phyloP scores from a whole-genome alignment of 2,888 invertebrate genomes.

The Lathronympha strigana region DNA sequence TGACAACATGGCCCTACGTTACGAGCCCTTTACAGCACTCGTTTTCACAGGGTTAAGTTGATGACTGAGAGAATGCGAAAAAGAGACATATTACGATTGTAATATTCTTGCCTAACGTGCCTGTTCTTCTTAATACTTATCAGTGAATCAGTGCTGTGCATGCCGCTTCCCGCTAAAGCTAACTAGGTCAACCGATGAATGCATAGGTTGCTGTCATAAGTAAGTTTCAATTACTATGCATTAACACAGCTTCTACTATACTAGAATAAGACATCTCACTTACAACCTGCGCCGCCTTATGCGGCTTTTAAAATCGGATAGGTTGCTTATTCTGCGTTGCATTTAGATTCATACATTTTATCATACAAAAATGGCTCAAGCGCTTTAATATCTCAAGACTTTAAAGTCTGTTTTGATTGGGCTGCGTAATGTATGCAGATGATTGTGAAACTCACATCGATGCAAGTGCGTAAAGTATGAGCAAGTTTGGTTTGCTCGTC shows the following conservation, averaged over 20 bases:
- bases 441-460: slow-evolving; percentile 31
- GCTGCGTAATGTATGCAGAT: slow-evolving; percentile 20
- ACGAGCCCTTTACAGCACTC: too few relatives aligned
- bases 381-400: neutral
- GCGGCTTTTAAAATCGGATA: slow-evolving; percentile 33
- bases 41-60: too few relatives aligned
- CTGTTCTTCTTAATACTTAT: too few relatives aligned
- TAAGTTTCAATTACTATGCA: neutral
- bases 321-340: slow-evolving; percentile 27
- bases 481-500: slow-evolving; percentile 13
- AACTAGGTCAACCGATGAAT: too few relatives aligned
- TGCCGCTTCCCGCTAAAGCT: too few relatives aligned
- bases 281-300: slow-evolving; percentile 42
- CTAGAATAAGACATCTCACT: neutral
- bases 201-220: neutral
- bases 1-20: too few relatives aligned
- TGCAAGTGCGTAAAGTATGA: slow-evolving; percentile 22
- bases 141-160: too few relatives aligned
- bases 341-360: slow-evolving; percentile 26
- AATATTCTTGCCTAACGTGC: too few relatives aligned
- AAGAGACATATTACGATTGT: too few relatives aligned
- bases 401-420: neutral
- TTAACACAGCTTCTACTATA: neutral
- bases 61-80: too few relatives aligned
- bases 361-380: neutral